Base-by-base conservation (phyloP, 2,113 vertebrate species). In the Apteryx mantelli region DNA sequence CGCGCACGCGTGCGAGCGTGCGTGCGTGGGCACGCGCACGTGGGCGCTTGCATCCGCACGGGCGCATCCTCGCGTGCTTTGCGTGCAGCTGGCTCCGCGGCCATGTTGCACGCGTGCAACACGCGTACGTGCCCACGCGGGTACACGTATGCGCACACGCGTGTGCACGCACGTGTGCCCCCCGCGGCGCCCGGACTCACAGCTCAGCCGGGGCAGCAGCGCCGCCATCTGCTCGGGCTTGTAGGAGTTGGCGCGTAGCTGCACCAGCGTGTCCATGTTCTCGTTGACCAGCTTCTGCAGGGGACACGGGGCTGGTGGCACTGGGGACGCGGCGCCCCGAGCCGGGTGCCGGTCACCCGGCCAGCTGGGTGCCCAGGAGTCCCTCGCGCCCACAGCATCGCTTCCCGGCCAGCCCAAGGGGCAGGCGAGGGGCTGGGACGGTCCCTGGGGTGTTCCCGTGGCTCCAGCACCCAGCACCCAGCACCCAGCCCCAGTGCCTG, bases 201-300 rank as follows among this genome's bases (percentile, higher is more conserved):
- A 99, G 84, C 91, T 98, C 85, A 99, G 97, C 64, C 98, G 99
- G 90, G 98, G 98, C 85, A 98, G 95, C 64, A 99, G 97, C 40
- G 85, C 94, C 7, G 74, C 92, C 98, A 99, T 99, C 91, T 98
- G 94, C 82, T 99, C 99, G 0, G 98, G 97, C 55, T 98, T 98
- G 61, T 98, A 98, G 79, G 98, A 99, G 95, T 98, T 99, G 87
- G 98, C 98, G 93, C 98, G 98, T 97, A 99, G 99, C 98, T 99
- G 99, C 38, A 99, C 99, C 88, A 99, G 97, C 20, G 98, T 80
- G 75, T 99, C 99, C 99, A 99, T 99, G 97, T 99, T 99, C 95
- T 99, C 99, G 5, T 97, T 97, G 92, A 99, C 99, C 91, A 99
- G 95, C 95, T 99, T 99, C 99, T 99, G 91, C 60, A 87, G 82